Evolutionary conservation across 1,140 invertebrate genomes (phyloP).

Genomic region (Tetramorium simillimum): DNA sequence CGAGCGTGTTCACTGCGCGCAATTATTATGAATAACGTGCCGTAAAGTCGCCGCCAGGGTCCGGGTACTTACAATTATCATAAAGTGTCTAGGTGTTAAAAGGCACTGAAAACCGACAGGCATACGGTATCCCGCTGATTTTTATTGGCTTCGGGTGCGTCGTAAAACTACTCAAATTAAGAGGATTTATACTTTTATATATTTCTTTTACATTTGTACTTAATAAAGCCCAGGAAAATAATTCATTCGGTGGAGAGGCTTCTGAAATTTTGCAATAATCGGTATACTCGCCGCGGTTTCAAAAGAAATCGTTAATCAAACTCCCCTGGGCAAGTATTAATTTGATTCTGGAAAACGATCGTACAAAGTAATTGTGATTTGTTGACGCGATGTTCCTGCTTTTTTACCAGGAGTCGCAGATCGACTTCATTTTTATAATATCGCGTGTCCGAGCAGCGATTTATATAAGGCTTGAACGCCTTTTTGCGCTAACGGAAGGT

Average conservation of each 20-base stretch:
- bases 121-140: not conserved
- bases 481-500: not conserved
- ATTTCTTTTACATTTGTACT: not conserved
- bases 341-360: too few relatives aligned
- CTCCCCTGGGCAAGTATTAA: not conserved
- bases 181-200: not conserved
- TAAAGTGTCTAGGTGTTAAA: slow-evolving; percentile 41
- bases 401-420: not conserved
- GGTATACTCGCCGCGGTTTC: not conserved
- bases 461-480: not conserved
- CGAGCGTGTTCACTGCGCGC: slow-evolving; percentile 19
- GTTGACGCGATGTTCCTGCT: not conserved
- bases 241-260: not conserved
- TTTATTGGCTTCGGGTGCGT: slow-evolving; percentile 7
- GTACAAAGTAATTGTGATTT: not conserved
- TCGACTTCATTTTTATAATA: not conserved
- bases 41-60: slow-evolving; percentile 21
- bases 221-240: not conserved
- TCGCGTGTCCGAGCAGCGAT: not conserved
- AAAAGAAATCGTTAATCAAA: not conserved
- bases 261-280: not conserved
- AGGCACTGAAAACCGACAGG: slow-evolving; percentile 6
- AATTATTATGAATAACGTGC: slow-evolving; percentile 50
- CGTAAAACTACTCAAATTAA: not conserved
- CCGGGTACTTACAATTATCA: slow-evolving; percentile 24